A percentile compares a stretch with the other conserved stretches of the same genome.
Conservation (phyloP, 2,113 vertebrate genomes). For the Pionites leucogaster region DNA sequence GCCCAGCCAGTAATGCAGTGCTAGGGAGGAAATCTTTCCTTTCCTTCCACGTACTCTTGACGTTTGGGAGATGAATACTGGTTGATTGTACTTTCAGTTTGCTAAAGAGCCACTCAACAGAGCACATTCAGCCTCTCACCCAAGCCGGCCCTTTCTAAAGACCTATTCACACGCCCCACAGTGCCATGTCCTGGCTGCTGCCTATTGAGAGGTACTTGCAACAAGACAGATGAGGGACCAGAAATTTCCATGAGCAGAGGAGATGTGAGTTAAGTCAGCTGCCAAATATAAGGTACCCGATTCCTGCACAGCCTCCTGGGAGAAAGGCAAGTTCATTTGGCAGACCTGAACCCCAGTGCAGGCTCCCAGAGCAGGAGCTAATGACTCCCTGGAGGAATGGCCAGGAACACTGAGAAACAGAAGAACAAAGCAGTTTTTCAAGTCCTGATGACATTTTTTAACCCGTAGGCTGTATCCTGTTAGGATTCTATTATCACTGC, state of each 20-base stretch:
- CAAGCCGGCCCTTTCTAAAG: neutral
- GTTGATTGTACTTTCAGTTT: neutral
- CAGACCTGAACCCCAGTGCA: neutral
- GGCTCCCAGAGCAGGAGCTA: neutral
- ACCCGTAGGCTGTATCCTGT: neutral
- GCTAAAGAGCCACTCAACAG: neutral
- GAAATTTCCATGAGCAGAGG: neutral
- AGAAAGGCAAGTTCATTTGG: neutral
- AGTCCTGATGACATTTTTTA: neutral
- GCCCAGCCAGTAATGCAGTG: neutral
- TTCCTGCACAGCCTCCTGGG: neutral
- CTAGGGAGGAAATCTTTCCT: neutral
- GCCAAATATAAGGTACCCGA: neutral
- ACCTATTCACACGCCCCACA: neutral
- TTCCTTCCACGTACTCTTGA: fast-evolving
- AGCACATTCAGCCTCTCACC: neutral
- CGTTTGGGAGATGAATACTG: neutral
- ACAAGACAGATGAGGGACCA: neutral
- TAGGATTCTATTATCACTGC: neutral
- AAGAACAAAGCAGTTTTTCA: neutral
- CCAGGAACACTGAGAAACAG: neutral
- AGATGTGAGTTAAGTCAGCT: neutral
- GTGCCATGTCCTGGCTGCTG: fast-evolving
- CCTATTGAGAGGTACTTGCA: neutral
- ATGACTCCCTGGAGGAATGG: neutral